These are phyloP conservation scores for Sminthurinus aureus DNA, from an alignment of 2,888 invertebrate species.

Conservation along the genomic window DNA sequence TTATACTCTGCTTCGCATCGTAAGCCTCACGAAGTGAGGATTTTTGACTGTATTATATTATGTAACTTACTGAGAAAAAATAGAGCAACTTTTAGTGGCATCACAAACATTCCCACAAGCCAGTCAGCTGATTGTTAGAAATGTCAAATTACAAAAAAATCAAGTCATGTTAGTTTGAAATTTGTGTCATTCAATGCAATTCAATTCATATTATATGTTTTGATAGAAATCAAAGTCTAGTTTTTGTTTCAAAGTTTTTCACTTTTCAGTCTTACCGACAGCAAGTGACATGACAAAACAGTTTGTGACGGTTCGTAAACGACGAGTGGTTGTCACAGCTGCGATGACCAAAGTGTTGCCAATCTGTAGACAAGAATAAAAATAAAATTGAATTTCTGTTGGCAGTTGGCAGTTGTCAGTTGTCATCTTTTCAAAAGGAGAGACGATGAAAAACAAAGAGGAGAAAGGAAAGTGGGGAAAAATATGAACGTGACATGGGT, in stretches of 20 bases:
- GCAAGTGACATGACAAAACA: slow-evolving; percentile 95
- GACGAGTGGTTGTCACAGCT: slow-evolving; percentile 84
- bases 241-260: neutral
- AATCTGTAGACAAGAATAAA: slow-evolving; percentile 63
- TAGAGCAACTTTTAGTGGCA: slow-evolving; percentile 93
- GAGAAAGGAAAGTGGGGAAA: too few species aligned
- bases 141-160: neutral
- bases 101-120: slow-evolving; percentile 89
- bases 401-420: neutral
- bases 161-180: neutral
- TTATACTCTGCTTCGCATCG: too few species aligned
- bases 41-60: neutral
- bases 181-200: neutral
- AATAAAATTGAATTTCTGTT: neutral
- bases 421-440: neutral
- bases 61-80: slow-evolving; percentile 78
- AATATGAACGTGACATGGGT: too few species aligned
- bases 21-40: too few species aligned
- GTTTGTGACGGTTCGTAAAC: slow-evolving; percentile 91
- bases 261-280: slow-evolving; percentile 65
- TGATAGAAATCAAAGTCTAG: neutral
- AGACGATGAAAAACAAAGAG: too few species aligned
- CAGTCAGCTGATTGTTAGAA: slow-evolving; percentile 73
- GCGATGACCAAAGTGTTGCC: slow-evolving; percentile 91
- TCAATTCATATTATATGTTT: neutral